A percentile compares a stretch with the other conserved stretches of the same genome.
Conservation (phyloP, 2,797 vertebrate genomes). For the Anolis apletophallus region DNA sequence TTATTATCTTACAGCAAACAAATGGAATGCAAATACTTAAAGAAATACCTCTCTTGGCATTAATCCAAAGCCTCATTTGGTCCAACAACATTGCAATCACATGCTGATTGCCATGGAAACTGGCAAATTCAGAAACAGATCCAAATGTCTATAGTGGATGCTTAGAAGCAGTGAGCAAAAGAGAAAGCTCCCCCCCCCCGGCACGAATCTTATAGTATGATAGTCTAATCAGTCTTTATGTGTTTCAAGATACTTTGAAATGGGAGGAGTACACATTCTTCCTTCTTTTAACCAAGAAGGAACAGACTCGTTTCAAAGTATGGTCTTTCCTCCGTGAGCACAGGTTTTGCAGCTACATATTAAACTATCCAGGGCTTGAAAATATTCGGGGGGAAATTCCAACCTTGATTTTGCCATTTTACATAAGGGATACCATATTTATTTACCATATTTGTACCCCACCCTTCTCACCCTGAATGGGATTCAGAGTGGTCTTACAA, state of each 20-base stretch:
- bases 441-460: no score
- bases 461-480: no score
- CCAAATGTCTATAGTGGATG: constrained; percentile 29
- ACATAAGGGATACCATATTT: no score
- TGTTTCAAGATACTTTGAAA: neutral
- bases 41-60: constrained; percentile 14
- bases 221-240: neutral
- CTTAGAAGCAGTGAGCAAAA: neutral
- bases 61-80: constrained; percentile 33
- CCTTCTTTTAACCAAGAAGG: neutral
- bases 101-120: constrained; percentile 43
- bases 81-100: neutral
- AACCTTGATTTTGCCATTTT: no score
- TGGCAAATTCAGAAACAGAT: constrained; percentile 16
- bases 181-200: no score
- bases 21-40: constrained; percentile 5
- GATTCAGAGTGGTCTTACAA: no score
- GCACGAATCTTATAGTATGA: neutral
- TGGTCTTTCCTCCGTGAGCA: no score
- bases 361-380: no score
- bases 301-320: neutral
- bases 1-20: neutral
- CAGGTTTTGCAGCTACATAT: no score
- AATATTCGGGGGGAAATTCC: no score
- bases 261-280: neutral